Evolutionary conservation across 1,140 invertebrate species (phyloP).

Genomic region (Homarus americanus): DNA sequence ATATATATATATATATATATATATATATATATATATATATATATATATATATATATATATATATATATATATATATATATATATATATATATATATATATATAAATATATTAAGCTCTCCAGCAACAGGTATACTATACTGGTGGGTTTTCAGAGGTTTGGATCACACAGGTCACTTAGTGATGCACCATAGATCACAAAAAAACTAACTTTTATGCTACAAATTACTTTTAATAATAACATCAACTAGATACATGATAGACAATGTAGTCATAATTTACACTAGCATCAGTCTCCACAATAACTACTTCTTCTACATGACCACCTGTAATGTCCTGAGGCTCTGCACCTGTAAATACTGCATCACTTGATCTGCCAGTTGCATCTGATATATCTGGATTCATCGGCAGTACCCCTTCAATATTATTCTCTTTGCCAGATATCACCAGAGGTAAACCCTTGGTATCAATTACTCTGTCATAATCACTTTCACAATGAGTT

Average conservation of each 20-base stretch:
- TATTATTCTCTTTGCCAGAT: not conserved
- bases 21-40: no score
- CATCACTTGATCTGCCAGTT: not conserved
- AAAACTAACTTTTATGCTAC: no score
- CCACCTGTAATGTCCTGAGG: not conserved
- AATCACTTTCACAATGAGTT: not conserved
- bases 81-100: no score
- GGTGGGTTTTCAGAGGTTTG: no score
- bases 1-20: no score
- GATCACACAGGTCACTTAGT: no score
- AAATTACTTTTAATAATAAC: no score
- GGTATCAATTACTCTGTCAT: not conserved
- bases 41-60: no score
- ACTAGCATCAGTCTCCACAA: constrained; percentile 8
- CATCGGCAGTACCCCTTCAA: not conserved
- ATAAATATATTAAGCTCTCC: no score
- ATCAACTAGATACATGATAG: not conserved
- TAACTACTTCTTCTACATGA: constrained; percentile 1
- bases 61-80: no score
- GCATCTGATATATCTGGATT: not conserved
- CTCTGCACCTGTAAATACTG: not conserved
- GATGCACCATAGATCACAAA: no score
- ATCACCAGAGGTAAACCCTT: not conserved
- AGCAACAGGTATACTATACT: no score
- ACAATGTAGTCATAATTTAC: constrained; percentile 8